Evolutionary conservation across 1,140 invertebrate genomes (phyloP), one percentile per base, ranked within the genome.

Genomic region (Nomia melanderi): DNA sequence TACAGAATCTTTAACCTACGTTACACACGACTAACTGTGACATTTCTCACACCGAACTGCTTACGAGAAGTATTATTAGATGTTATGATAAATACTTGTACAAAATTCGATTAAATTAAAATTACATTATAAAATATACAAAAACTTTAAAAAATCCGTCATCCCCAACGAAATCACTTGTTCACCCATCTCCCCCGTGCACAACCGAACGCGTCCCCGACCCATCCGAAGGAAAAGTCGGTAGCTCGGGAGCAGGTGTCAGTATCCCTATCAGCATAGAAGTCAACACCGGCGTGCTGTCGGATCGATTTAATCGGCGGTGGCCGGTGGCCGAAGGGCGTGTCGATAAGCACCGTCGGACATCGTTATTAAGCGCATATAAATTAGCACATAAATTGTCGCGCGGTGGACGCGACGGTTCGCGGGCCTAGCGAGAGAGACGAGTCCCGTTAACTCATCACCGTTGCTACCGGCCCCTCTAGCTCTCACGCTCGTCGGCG

Each of bases 301-400:
- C 78, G 79, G 78, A 86, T 88, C 85, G 86, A 88, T 88, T 87
- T 81, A 86, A 88, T 87, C 87, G 78, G 74, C 53, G 63, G 56
- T 78, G 83, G 84, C 78, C 81, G 80, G 78, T 80, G 88, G 83
- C 90, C 86, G 86, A 85, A 88, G 89, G 90, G 87, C 89, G 90
- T 91, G 90, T 89, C 90, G 86, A 90, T 91, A 90, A 91, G 88
- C 88, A 89, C 87, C 88, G 90, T 90, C 84, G 89, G 90, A 92
- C 90, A 92, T 92, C 89, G 90, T 92, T 92, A 92, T 92, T 92
- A 92, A 92, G 88, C 91, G 91, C 88, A 92, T 92, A 92, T 92
- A 92, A 92, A 92, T 92, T 92, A 92, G 90, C 91, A 92, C 92
- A 92, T 92, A 92, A 92, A 92, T 92, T 92, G 91, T 91, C 81